Percentiles rank a stretch among this genome's conserved stretches.
Conservation (phyloP, 2,113 vertebrate genomes). For the Crocuta crocuta region DNA sequence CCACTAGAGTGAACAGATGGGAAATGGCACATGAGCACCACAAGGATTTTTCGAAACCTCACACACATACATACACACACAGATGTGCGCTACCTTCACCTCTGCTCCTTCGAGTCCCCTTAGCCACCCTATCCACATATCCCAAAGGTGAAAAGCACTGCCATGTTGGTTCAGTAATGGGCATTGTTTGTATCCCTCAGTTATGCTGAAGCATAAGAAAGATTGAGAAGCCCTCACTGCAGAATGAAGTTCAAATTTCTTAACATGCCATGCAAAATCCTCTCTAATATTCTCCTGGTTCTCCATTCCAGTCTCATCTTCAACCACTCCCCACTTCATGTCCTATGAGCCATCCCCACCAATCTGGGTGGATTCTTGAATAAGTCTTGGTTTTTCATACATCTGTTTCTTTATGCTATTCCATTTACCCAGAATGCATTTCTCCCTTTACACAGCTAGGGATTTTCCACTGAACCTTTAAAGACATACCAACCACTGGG, state of each 20-base stretch:
- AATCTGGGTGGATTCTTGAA: neutral
- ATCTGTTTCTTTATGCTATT: neutral
- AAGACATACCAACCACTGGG: neutral
- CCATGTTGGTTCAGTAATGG: neutral
- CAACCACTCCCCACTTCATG: neutral
- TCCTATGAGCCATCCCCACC: neutral
- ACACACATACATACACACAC: too few species aligned
- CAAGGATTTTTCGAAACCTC: neutral
- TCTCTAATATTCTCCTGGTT: neutral
- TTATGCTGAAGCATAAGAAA: neutral
- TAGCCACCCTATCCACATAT: neutral
- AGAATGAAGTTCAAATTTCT: neutral
- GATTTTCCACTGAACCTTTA: neutral
- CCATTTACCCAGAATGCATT: neutral
- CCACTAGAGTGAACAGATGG: too few species aligned
- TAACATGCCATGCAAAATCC: neutral
- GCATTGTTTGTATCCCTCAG: neutral
- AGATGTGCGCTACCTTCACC: neutral
- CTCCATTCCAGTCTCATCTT: neutral
- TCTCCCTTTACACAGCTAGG: neutral
- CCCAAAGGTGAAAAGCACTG: neutral
- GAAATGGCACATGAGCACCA: neutral
- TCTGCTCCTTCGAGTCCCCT: neutral
- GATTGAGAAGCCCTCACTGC: neutral
- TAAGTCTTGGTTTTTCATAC: neutral